Evolutionary conservation across 2,113 vertebrate genomes (phyloP).

Genomic region (human): GRCh38 chr9:87699501-87700000

Average conservation of each 20-base stretch:
- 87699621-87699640: not conserved
- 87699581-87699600: not conserved
- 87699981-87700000: not conserved
- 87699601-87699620: not conserved
- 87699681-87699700: not conserved
- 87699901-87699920: accelerated
- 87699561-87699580: not conserved
- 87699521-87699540: not conserved
- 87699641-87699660: not conserved
- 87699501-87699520: not conserved
- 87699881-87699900: not conserved
- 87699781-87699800: not conserved
- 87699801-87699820: no score
- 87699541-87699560: not conserved
- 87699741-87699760: not conserved
- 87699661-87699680: not conserved
- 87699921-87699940: not conserved
- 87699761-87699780: not conserved
- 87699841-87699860: not conserved
- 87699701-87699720: not conserved
- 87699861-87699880: not conserved
- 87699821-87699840: not conserved
- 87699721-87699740: not conserved
- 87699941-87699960: not conserved
- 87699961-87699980: not conserved